phyloP scores from a whole-genome alignment of 2,113 vertebrate species.

The Ariopsis seemanni region DNA sequence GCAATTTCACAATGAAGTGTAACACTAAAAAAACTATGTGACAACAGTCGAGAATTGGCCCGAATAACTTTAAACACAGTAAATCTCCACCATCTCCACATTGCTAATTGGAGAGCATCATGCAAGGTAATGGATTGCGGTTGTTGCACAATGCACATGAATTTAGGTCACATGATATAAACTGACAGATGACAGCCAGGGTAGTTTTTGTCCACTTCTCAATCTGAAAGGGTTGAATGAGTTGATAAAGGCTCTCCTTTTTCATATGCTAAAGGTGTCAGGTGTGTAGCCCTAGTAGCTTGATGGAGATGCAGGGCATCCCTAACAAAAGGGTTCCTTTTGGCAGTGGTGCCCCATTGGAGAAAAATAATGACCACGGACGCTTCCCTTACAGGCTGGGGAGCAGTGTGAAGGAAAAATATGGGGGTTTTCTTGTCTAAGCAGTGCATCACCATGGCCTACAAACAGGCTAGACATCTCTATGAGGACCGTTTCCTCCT shows the following conservation, averaged over 20 bases:
- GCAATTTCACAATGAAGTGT: not conserved
- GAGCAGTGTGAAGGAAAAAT: slow-evolving; percentile 3
- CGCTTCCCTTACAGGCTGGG: not conserved
- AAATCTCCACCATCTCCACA: not conserved
- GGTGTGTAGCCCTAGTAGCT: slow-evolving; percentile 12
- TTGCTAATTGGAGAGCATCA: not conserved
- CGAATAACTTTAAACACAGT: not conserved
- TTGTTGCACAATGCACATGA: not conserved
- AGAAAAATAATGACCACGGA: slow-evolving; percentile 10
- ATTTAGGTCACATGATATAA: not conserved
- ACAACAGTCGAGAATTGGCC: not conserved
- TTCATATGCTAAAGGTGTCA: slow-evolving; percentile 21
- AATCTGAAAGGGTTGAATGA: not conserved
- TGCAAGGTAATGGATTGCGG: not conserved
- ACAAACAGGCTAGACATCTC: slow-evolving; percentile 11
- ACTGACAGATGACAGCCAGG: slow-evolving; percentile 1
- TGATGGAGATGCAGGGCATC: slow-evolving; percentile 16
- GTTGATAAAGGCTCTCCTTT: not conserved
- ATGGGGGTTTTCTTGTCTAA: slow-evolving; percentile 11
- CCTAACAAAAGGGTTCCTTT: slow-evolving; percentile 11
- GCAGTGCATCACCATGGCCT: slow-evolving; percentile 25
- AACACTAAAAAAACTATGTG: not conserved
- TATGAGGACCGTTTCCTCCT: not conserved
- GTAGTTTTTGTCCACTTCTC: not conserved
- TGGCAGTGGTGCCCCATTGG: slow-evolving; percentile 3